Evolutionary conservation across 2,797 vertebrate genomes (phyloP).

Genomic region (Tarsius wallacei): DNA sequence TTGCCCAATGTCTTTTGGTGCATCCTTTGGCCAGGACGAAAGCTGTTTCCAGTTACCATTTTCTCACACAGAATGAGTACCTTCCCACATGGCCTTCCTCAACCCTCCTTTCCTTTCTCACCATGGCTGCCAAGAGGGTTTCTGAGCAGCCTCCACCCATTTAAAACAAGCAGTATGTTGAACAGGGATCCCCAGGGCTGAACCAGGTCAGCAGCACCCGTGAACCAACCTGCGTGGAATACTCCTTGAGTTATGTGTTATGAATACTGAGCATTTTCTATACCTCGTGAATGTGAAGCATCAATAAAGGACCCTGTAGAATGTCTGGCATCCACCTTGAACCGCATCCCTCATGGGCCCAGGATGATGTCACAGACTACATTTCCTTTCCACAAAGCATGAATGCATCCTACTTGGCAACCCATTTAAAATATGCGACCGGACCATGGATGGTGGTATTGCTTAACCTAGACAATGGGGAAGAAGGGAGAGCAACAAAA

Average conservation of each 20-base stretch:
- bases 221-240: not conserved
- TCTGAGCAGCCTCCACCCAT: conserved; percentile 86
- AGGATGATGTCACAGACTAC: not conserved
- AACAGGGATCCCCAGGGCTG: conserved; percentile 70
- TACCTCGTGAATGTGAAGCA: not conserved
- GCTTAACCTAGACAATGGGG: not conserved
- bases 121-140: conserved; percentile 90
- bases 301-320: not conserved
- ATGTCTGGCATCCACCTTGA: not conserved
- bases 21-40: conserved; percentile 88
- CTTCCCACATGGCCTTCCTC: conserved; percentile 90
- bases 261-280: not conserved
- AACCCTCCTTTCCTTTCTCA: conserved; percentile 93
- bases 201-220: not conserved
- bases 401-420: not conserved
- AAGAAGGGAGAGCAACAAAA: not conserved
- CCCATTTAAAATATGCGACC: not conserved
- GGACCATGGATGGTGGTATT: not conserved
- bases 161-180: conserved; percentile 70
- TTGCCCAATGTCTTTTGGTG: conserved; percentile 80
- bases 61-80: conserved; percentile 89
- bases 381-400: conserved; percentile 24
- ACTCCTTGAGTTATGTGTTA: not conserved
- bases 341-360: not conserved
- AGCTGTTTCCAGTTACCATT: conserved; percentile 89